Percentiles rank a stretch among this genome's conserved stretches.
Conservation (phyloP, 2,888 invertebrate genomes). For the Trachelus iudaicus region DNA sequence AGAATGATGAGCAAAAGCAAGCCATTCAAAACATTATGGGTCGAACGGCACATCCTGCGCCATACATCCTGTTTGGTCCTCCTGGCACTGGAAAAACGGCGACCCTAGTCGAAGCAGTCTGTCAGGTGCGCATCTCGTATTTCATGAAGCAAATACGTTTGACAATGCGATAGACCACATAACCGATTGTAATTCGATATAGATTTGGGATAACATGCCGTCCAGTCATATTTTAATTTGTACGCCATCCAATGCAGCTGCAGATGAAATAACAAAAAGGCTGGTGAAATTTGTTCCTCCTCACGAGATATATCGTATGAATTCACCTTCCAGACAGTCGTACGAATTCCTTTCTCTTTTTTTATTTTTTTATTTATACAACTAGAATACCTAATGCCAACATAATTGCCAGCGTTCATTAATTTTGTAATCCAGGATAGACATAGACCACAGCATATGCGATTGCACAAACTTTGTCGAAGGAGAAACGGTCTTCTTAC, state of each 20-base stretch:
- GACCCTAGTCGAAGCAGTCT: constrained; percentile 77
- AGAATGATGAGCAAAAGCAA: constrained; percentile 72
- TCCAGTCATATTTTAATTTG: constrained; percentile 71
- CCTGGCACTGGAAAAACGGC: constrained; percentile 85
- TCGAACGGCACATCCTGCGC: constrained; percentile 73
- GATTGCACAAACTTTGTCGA: constrained; percentile 65
- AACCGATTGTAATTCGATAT: constrained; percentile 2
- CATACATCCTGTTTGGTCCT: constrained; percentile 88
- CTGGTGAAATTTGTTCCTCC: constrained; percentile 58
- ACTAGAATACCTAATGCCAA: background rate
- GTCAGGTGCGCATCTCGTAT: constrained; percentile 67
- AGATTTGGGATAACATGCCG: constrained; percentile 56
- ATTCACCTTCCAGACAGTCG: constrained; percentile 41
- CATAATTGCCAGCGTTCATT: background rate
- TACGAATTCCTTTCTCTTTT: constrained; percentile 22
- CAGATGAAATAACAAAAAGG: constrained; percentile 73
- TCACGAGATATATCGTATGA: constrained; percentile 65
- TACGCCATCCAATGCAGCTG: constrained; percentile 79
- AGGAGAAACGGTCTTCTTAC: constrained; percentile 60
- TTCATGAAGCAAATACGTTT: too few relatives aligned
- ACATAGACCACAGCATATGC: constrained; percentile 32
- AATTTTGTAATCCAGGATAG: constrained; percentile 26
- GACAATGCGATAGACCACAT: background rate
- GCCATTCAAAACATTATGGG: constrained; percentile 77
- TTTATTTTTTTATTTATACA: background rate